These are phyloP conservation scores for Anagyrus pseudococci DNA, from an alignment of 2,888 invertebrate genomes.

Conservation along the genomic window DNA sequence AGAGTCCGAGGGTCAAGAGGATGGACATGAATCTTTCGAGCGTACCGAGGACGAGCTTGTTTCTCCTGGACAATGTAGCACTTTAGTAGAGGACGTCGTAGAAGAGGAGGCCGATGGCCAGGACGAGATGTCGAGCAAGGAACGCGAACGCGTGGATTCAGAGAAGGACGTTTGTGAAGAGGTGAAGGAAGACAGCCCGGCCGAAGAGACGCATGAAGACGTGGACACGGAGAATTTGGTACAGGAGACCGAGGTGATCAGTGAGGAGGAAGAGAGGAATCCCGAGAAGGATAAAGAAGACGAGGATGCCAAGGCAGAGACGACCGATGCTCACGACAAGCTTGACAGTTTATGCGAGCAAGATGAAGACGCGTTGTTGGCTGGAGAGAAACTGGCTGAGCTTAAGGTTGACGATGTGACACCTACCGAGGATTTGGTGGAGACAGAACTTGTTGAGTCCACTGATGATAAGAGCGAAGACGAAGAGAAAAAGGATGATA, in stretches of 20 bases:
- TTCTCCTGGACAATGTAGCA: background rate
- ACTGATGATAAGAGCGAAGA: background rate
- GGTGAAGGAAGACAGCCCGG: background rate
- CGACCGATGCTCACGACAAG: background rate
- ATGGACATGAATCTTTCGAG: background rate
- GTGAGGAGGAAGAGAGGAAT: background rate
- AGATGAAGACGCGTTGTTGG: background rate
- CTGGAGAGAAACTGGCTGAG: slow-evolving; percentile 4
- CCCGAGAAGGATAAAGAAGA: background rate
- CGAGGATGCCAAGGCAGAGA: slow-evolving; percentile 14
- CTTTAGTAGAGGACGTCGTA: background rate
- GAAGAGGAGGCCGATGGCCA: background rate
- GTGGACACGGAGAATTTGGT: too few species aligned
- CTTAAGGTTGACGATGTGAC: slow-evolving; percentile 3
- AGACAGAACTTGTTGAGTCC: slow-evolving; percentile 10
- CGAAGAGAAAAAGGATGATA: background rate
- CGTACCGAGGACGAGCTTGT: too few species aligned
- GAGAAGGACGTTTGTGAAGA: slow-evolving; percentile 18
- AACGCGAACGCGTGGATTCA: background rate
- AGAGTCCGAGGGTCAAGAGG: slow-evolving; percentile 13
- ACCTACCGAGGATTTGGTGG: background rate
- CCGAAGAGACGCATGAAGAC: too few species aligned
- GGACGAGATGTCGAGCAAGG: slow-evolving; percentile 9
- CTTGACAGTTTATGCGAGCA: background rate
- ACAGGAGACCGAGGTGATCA: background rate